These are phyloP conservation scores for Capricornis sumatraensis DNA, from an alignment of 2,113 vertebrate species.

Conservation along the genomic window DNA sequence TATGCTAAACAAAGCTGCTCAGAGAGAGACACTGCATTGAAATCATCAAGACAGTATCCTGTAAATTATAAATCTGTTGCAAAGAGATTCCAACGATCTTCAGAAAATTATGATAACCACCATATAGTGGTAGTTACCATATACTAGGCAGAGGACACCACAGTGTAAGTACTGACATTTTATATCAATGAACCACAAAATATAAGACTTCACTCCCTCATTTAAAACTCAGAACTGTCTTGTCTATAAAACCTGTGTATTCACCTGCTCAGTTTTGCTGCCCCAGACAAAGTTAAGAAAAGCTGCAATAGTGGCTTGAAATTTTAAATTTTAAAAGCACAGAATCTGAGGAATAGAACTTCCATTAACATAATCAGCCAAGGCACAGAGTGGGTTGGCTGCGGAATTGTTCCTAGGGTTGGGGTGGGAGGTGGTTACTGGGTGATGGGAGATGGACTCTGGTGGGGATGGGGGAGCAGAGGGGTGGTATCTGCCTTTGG, in stretches of 20 bases:
- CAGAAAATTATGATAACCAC: background rate
- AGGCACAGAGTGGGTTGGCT: background rate
- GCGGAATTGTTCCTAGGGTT: background rate
- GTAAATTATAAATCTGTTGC: background rate
- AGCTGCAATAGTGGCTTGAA: background rate
- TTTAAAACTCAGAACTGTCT: background rate
- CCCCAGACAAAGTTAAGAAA: background rate
- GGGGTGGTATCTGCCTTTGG: background rate
- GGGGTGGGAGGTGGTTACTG: rapidly evolving
- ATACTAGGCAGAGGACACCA: background rate
- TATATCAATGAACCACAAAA: background rate
- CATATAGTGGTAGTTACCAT: background rate
- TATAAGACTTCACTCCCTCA: background rate
- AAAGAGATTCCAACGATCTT: background rate
- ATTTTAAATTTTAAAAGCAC: background rate
- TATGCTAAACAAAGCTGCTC: background rate
- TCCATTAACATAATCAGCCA: background rate
- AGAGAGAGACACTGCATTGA: background rate
- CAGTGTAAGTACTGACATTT: background rate
- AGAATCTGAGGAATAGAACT: background rate
- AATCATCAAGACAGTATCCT: background rate
- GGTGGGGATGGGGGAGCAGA: too few relatives aligned
- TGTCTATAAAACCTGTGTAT: background rate
- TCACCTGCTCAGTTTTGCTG: background rate
- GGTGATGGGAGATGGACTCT: background rate